phyloP scores from a whole-genome alignment of 2,113 vertebrate species.

The Formicarius rufipectus region DNA sequence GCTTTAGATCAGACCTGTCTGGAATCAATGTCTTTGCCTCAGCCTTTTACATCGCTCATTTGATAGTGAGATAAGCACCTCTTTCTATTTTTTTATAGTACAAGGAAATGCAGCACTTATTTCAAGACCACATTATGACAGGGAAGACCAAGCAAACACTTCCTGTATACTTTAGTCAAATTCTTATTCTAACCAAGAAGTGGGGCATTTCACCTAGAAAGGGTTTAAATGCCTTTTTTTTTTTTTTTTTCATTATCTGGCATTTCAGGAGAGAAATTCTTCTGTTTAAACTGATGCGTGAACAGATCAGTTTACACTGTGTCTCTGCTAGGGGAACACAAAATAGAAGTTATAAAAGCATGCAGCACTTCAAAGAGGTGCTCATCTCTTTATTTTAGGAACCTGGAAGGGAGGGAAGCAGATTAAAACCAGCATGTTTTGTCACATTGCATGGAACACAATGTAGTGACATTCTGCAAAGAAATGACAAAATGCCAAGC shows the following conservation, averaged over 20 bases:
- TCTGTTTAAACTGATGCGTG: conserved; percentile 47
- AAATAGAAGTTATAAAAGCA: conserved; percentile 56
- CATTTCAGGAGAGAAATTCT: conserved; percentile 19
- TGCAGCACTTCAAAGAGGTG: conserved; percentile 59
- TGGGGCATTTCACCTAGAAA: neutral
- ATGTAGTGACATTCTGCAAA: conserved; percentile 33
- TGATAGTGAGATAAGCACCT: neutral
- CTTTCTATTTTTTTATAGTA: neutral
- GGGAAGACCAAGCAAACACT: neutral
- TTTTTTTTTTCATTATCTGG: neutral
- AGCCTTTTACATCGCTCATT: neutral
- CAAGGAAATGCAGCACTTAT: neutral
- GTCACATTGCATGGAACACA: conserved; percentile 48
- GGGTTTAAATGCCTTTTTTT: neutral
- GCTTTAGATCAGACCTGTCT: neutral
- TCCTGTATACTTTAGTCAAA: neutral
- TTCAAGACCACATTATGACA: neutral
- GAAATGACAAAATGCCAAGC: conserved; percentile 39
- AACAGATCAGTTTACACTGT: conserved; percentile 35
- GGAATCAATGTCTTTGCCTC: neutral
- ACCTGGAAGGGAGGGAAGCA: conserved; percentile 5
- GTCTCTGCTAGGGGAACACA: conserved; percentile 33
- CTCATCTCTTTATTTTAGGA: conserved; percentile 46
- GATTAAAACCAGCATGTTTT: conserved; percentile 60
- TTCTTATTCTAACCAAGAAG: neutral